Conservation (phyloP, 1,140 invertebrate genomes). For the Aethina tumida region DNA sequence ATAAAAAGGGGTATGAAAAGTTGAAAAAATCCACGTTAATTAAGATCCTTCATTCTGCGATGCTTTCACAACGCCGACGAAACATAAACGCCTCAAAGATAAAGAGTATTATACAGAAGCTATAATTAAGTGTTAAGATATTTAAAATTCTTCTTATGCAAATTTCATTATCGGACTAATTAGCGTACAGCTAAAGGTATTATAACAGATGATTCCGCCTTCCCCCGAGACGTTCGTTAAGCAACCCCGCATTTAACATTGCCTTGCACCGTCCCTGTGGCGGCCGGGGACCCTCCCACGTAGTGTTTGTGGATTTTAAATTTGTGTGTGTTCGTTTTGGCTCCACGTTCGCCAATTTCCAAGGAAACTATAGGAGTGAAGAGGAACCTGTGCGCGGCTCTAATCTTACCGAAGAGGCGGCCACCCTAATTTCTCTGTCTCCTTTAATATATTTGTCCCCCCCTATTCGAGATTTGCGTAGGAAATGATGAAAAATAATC, state of each 20-base stretch:
- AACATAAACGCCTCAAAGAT: too few species aligned
- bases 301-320: conserved; percentile 8
- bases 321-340: conserved; percentile 8
- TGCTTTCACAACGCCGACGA: too few species aligned
- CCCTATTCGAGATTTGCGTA: conserved; percentile 9
- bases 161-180: too few species aligned
- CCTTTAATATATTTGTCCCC: conserved; percentile 8
- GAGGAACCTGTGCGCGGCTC: conserved; percentile 1
- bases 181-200: too few species aligned
- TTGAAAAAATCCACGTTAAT: too few species aligned
- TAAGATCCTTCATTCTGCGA: too few species aligned
- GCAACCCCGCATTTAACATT: conserved; percentile 5
- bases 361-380: conserved; percentile 5
- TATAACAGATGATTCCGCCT: too few species aligned
- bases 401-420: conserved; percentile 2
- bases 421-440: conserved; percentile 10
- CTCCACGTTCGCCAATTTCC: conserved; percentile 6
- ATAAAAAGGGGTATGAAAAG: too few species aligned
- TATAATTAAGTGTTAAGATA: too few species aligned
- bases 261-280: conserved; percentile 2
- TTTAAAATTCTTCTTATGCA: too few species aligned
- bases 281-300: conserved; percentile 1
- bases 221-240: too few species aligned
- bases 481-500: conserved; percentile 13
- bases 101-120: too few species aligned